A percentile compares a stretch with the other conserved stretches of the same genome.
These are phyloP conservation scores for Hemitrygon akajei DNA, from an alignment of 2,797 vertebrate genomes.

Conservation along the genomic window DNA sequence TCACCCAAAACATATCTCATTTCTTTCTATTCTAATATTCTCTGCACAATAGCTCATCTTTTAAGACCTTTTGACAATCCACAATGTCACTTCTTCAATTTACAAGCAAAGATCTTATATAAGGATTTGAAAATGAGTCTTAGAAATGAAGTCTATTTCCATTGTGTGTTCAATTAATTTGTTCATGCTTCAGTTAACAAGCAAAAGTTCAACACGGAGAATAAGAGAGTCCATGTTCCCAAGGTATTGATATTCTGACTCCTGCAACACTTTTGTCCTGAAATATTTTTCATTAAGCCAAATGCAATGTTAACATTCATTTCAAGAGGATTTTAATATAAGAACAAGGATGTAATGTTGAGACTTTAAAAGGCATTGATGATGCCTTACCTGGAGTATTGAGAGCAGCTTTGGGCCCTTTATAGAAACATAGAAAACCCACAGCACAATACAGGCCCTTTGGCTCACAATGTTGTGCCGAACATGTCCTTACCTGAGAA, in stretches of 20 bases:
- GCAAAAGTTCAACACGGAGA: background rate
- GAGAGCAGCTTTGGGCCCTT: too few relatives aligned
- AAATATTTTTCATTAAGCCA: background rate
- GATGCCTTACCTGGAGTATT: too few relatives aligned
- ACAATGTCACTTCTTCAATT: constrained; percentile 10
- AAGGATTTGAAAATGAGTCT: background rate
- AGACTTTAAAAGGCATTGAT: too few relatives aligned
- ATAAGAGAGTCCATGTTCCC: background rate
- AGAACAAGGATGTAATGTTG: too few relatives aligned
- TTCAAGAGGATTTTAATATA: too few relatives aligned
- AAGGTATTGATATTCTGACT: background rate
- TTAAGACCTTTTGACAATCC: background rate
- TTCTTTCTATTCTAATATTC: background rate
- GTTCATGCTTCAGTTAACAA: background rate
- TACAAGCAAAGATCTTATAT: background rate
- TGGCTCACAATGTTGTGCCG: too few relatives aligned
- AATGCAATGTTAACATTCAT: too few relatives aligned
- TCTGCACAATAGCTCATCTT: background rate
- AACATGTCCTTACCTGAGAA: too few relatives aligned
- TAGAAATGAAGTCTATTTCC: background rate
- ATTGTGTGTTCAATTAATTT: background rate
- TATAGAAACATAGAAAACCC: too few relatives aligned
- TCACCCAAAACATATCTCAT: background rate
- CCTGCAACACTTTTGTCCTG: too few relatives aligned
- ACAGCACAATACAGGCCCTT: too few relatives aligned